phyloP scores from a whole-genome alignment of 1,140 invertebrate genomes.

The Drosophila tropicalis region DNA sequence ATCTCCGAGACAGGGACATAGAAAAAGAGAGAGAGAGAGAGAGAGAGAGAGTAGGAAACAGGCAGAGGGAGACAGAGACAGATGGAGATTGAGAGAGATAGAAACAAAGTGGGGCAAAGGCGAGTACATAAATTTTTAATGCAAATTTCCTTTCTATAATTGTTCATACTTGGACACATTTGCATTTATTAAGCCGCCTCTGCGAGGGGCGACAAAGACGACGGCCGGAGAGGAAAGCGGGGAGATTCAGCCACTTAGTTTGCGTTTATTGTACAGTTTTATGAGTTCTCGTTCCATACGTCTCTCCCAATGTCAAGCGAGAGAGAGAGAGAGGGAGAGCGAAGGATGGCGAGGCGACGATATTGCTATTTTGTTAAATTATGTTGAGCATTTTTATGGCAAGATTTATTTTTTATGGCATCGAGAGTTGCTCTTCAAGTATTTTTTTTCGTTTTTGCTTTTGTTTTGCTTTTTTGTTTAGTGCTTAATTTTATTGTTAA shows the following conservation, averaged over 20 bases:
- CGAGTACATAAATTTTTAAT: conserved; percentile 79
- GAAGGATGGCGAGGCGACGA: conserved; percentile 29
- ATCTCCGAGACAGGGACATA: conserved; percentile 33
- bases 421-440: conserved; percentile 54
- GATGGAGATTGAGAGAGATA: conserved; percentile 27
- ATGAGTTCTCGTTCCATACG: conserved; percentile 40
- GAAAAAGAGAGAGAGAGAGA: conserved; percentile 13
- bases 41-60: conserved; percentile 12
- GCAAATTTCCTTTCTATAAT: conserved; percentile 80
- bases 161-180: conserved; percentile 79
- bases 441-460: conserved; percentile 1
- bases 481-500: conserved; percentile 1
- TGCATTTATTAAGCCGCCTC: conserved; percentile 68
- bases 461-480: neutral
- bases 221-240: neutral
- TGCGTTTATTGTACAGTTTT: conserved; percentile 76
- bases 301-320: neutral
- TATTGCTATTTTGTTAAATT: conserved; percentile 80
- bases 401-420: conserved; percentile 76
- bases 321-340: too few relatives aligned
- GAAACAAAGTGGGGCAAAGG: conserved; percentile 21
- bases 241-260: conserved; percentile 61
- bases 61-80: neutral
- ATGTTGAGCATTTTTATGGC: conserved; percentile 76
- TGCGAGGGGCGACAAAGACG: neutral